These are phyloP conservation scores for Micromesistius poutassou DNA, from an alignment of 2,797 vertebrate genomes.

Conservation along the genomic window DNA sequence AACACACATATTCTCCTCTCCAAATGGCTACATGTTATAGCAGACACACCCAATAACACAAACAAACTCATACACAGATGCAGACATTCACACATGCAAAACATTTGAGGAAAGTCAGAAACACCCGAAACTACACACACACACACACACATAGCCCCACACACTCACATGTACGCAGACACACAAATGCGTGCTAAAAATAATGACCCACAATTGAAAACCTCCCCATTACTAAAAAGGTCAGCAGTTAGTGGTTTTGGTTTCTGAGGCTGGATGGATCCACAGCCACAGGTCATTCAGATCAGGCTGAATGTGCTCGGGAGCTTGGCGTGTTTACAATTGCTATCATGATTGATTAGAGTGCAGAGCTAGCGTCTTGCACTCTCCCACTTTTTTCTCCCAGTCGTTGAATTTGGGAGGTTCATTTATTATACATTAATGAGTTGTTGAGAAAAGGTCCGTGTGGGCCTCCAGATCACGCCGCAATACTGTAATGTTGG, in stretches of 20 bases:
- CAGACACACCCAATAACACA: conserved; percentile 1
- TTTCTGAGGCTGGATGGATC: conserved; percentile 21
- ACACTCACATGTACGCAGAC: neutral
- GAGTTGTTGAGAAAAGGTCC: conserved; percentile 60
- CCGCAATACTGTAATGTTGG: conserved; percentile 45
- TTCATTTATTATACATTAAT: conserved; percentile 67
- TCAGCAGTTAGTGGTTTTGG: conserved; percentile 31
- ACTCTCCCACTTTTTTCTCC: conserved; percentile 59
- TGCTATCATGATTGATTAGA: conserved; percentile 60
- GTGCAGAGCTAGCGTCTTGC: conserved; percentile 23
- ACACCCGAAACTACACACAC: conserved; percentile 15
- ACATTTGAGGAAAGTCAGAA: neutral
- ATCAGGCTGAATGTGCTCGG: conserved; percentile 17
- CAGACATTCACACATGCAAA: conserved; percentile 2
- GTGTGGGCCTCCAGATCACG: conserved; percentile 24
- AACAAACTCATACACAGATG: conserved; percentile 8
- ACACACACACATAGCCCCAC: conserved; percentile 1
- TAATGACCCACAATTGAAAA: conserved; percentile 11
- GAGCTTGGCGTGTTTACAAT: conserved; percentile 34
- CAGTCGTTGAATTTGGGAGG: conserved; percentile 45
- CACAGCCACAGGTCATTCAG: conserved; percentile 40
- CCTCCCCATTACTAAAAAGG: conserved; percentile 24
- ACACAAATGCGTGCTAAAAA: neutral
- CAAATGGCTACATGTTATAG: neutral
- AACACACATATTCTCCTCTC: neutral